Base-by-base conservation (phyloP, 2,888 invertebrate species). In the Busseola fusca region DNA sequence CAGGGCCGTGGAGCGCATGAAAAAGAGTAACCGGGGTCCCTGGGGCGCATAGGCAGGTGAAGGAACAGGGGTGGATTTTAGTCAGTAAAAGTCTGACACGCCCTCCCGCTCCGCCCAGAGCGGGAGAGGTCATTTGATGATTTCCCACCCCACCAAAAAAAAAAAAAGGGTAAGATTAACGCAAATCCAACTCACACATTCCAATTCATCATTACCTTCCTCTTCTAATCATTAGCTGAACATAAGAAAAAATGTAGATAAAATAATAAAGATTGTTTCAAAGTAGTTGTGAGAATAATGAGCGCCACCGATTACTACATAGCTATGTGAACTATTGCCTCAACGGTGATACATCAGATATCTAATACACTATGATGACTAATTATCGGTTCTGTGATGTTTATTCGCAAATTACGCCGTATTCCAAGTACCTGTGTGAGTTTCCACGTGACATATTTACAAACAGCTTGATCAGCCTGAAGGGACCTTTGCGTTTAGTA, bases 231-330 rank as follows among this genome's bases (percentile, higher is more conserved):
- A 45, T 63, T 14, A 45, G 14, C 50, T 25, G 30, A 73, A 54
- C n/a, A 12, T 25, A 4, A 48, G 1, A 40, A 76, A 65, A 65
- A 57, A 16, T 12, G 12, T 1, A 12, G 14, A 37, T 64, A 56
- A 63, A 42, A 57, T 57, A 30, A 42, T 76, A 68, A 56, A 52
- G 30, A 74, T 45, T 37, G n/a, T 54, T 64, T 42, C 10, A 37
- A 62, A 56, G 50, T 62, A 73, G 75, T 30, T 57, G 42, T 57
- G 70, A 62, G 60, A 77, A 78, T 65, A 64, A 64, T 64, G 57
- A 82, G 78, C 78, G 81, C 78, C 78, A 72, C 6, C 21, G 37
- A 71, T 81, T 68, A 79, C 56, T 7, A 18, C 72, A 72, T 48
- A 64, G 57, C 16, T 63, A 68, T 79, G 82, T 63, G 27, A 68